These are phyloP conservation scores for Thaumatotibia leucotreta DNA, from an alignment of 1,140 invertebrate species.

Conservation along the genomic window DNA sequence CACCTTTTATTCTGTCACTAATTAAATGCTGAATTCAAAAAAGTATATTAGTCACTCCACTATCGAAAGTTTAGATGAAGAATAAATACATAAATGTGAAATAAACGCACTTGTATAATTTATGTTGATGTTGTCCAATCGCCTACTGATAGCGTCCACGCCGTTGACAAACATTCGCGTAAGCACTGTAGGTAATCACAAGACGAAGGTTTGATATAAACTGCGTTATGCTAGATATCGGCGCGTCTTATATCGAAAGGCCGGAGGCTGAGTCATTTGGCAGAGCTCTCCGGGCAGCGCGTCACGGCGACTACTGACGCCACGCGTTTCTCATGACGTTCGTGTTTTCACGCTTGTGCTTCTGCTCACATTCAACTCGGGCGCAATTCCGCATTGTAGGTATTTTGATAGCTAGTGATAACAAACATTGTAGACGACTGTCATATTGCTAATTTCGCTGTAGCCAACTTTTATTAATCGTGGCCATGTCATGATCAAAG, in stretches of 20 bases:
- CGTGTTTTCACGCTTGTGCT: conserved; percentile 22
- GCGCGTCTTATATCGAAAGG: conserved; percentile 49
- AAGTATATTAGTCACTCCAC: too few relatives aligned
- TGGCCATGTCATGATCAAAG: background rate
- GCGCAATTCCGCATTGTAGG: background rate
- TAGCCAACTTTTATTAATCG: background rate
- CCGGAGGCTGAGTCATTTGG: conserved; percentile 57
- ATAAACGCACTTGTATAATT: conserved; percentile 50
- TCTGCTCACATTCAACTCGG: background rate
- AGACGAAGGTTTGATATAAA: conserved; percentile 32
- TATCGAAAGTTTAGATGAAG: background rate
- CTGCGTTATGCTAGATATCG: conserved; percentile 33
- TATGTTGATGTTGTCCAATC: conserved; percentile 53
- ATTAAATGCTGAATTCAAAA: too few relatives aligned
- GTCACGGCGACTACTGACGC: conserved; percentile 56
- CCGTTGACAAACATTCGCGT: conserved; percentile 58
- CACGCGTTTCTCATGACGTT: conserved; percentile 51
- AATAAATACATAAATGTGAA: conserved; percentile 7
- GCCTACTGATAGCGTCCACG: conserved; percentile 49
- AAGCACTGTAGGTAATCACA: conserved; percentile 22
- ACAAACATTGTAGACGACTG: background rate
- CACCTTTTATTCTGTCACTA: background rate
- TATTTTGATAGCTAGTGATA: background rate
- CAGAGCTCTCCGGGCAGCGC: conserved; percentile 41
- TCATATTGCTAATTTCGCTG: background rate